Evolutionary conservation across 2,113 vertebrate species (phyloP), one percentile per base, ranked within the genome.

Genomic region (Marmota flaviventris): DNA sequence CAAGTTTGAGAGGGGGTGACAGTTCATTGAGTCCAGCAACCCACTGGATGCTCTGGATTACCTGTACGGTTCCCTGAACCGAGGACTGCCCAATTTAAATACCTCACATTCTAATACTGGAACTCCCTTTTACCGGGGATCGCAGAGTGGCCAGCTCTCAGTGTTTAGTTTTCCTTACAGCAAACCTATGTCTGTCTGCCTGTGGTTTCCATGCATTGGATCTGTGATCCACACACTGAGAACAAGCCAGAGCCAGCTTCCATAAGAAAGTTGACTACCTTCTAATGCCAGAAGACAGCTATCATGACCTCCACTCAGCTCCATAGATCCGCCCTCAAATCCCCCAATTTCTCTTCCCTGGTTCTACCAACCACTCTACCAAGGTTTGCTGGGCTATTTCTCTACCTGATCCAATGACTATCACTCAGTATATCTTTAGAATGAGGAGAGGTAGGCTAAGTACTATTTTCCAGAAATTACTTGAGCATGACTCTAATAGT

Each of bases 401-500:
- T 73, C 45, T 25, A 25, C 51, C 61, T 5, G 16, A 94, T 24
- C 27, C 79, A 73, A 29, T 27, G 42, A 84, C 25, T 2, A 8
- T 53, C 37, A 58, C 56, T 77, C 24, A 25, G 18, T 25, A 3
- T 5, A 48, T 27, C 24, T 58, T n/a, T 75, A 86, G 53, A 91
- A 42, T 34, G 27, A 22, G 3, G 24, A 91, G 1, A 76, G 24
- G 34, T 24, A 65, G 25, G 13, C 61, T 63, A 25, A 45, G 42
- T 20, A n/a, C 4, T 37, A 18, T 95, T 87, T 92, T 91, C 82
- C n/a, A 69, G 77, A 96, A 73, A 94, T 8, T 85, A 39, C 45
- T 20, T 65, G 65, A 83, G 29, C 42, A 29, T n/a, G 29, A 92
- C 34, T 92, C 14, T 91, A 53, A 79, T 9, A 53, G 11, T 12